Percentiles rank a stretch among this genome's conserved stretches.
Evolutionary conservation across 2,113 vertebrate genomes (phyloP).

Genomic region (Calyptomena viridis): DNA sequence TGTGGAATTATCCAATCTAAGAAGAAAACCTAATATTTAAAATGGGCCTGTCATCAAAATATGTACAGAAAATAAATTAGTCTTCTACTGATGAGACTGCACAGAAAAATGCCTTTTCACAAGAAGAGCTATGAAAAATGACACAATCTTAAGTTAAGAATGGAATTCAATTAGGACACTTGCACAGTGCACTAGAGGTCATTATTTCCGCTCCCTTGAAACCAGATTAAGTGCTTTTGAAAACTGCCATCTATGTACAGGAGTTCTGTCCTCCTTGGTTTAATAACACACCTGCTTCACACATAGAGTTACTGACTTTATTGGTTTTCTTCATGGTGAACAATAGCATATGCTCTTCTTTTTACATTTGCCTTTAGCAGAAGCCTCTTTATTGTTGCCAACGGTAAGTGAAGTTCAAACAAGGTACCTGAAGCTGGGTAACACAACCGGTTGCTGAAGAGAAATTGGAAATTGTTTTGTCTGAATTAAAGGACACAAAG

Average conservation of each 20-base stretch:
- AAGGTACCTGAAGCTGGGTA: not conserved
- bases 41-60: not conserved
- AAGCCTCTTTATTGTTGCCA: not conserved
- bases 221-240: not conserved
- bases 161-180: not conserved
- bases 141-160: not conserved
- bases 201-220: not conserved
- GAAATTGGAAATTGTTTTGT: not conserved
- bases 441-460: too few species aligned
- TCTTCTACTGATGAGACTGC: not conserved
- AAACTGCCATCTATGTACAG: not conserved
- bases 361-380: not conserved
- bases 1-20: not conserved
- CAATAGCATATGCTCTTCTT: not conserved
- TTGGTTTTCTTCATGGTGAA: not conserved
- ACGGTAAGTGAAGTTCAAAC: not conserved
- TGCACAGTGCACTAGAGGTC: not conserved
- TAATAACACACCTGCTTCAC: not conserved
- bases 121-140: slow-evolving; percentile 30
- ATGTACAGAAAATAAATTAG: not conserved
- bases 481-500: not conserved
- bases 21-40: not conserved
- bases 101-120: slow-evolving; percentile 21
- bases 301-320: not conserved
- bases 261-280: not conserved